Percentiles rank a stretch among this genome's conserved stretches.
These are phyloP conservation scores for Ranitomeya variabilis DNA, from an alignment of 2,113 vertebrate genomes.

Conservation along the genomic window DNA sequence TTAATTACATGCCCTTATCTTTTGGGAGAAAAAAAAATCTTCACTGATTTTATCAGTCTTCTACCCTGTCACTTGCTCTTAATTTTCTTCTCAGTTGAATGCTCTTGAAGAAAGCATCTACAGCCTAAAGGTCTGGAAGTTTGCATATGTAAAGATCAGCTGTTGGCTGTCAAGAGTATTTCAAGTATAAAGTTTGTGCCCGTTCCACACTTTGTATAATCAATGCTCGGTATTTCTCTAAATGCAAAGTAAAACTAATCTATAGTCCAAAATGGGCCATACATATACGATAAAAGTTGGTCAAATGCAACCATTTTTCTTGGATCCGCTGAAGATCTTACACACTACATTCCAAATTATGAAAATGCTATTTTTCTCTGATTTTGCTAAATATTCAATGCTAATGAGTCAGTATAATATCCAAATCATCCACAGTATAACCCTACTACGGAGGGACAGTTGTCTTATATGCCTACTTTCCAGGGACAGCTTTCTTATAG, in stretches of 20 bases:
- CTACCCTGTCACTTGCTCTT: conserved; percentile 49
- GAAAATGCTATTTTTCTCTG: no score
- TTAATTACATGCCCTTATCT: conserved; percentile 57
- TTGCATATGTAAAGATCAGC: conserved; percentile 53
- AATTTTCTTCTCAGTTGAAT: conserved; percentile 53
- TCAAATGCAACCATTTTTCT: no score
- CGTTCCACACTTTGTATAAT: background rate
- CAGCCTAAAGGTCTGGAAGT: conserved; percentile 41
- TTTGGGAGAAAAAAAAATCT: conserved; percentile 32
- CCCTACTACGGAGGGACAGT: no score
- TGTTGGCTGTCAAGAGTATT: conserved; percentile 35
- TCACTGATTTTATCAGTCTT: conserved; percentile 54
- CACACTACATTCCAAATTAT: no score
- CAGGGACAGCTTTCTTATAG: no score
- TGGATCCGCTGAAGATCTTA: no score
- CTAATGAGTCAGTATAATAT: no score
- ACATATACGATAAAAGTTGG: no score
- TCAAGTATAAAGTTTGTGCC: background rate
- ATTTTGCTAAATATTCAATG: no score
- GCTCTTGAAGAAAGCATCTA: conserved; percentile 51
- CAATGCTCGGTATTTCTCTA: background rate
- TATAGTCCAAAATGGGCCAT: no score
- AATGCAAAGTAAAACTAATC: background rate
- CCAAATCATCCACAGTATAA: no score
- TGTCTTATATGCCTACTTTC: no score